Evolutionary conservation across 2,888 invertebrate genomes (phyloP), one percentile per base, ranked within the genome.

Genomic region (Sarcophaga carnaria): DNA sequence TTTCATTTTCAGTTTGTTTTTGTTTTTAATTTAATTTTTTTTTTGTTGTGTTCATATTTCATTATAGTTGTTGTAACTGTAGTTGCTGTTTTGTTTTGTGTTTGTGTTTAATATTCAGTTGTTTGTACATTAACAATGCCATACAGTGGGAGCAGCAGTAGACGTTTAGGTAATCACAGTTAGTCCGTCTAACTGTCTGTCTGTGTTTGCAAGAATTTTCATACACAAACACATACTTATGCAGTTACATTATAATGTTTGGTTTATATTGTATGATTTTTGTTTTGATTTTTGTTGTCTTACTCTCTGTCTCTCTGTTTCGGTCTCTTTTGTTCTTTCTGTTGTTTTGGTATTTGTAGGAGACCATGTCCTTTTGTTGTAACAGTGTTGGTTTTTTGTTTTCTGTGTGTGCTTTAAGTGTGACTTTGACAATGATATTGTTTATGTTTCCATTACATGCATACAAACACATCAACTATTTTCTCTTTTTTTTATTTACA

Each of bases 361-460:
- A 69, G 78, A 75, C 47, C 70, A 12, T 70, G 62, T 81, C 71
- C 60, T 72, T 76, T 86, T 27, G 27, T 78, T 74, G 60, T 22
- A 72, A 60, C 69, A 14, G 71, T 77, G 66, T 54, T 69, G 22
- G 66, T 62, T 54, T 54, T 47, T 62, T 20, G 69, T 79, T 70
- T 25, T 14, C 69, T 12, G 54, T 64, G 25, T 12, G 12, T 54
- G 54, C 3, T 75, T 66, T 49, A 78, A 74, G 81, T 81, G 84
- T 84, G 84, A 84, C 87, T 76, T 87, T 87, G 87, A 87, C 83
- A 87, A 79, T 87, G 84, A 84, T 84, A 81, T 84, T 84, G 83
- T 84, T 84, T 79, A 72, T 81, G 54, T 75, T 71, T 75, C 45
- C 69, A 78, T 75, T 81, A 76, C 78, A 83, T 49, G 25, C 47